phyloP scores from a whole-genome alignment of 2,797 vertebrate species.

The Babyrousa celebensis region DNA sequence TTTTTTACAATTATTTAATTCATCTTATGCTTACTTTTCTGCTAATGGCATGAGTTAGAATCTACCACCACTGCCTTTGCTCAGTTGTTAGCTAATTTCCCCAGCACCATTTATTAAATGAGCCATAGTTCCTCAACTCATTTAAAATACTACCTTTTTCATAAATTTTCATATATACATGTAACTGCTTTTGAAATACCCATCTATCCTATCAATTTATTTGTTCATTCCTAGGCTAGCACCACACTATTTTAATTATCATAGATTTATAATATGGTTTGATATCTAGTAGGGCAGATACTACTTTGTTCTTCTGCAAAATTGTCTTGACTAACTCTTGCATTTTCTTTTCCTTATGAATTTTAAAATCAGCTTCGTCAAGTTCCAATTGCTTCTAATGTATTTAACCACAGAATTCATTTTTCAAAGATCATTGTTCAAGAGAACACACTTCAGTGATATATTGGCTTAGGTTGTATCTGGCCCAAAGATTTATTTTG shows the following conservation, averaged over 20 bases:
- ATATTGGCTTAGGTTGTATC: conserved; percentile 15
- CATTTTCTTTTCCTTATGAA: conserved; percentile 60
- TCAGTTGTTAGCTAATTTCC: conserved; percentile 47
- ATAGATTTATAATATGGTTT: neutral
- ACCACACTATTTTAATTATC: conserved; percentile 33
- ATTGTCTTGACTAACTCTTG: conserved; percentile 40
- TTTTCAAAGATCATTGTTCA: conserved; percentile 76
- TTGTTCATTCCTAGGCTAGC: neutral
- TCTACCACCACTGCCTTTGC: conserved; percentile 38
- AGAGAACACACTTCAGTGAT: conserved; percentile 61
- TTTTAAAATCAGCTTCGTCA: conserved; percentile 76
- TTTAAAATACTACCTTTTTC: conserved; percentile 48
- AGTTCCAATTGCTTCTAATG: conserved; percentile 73
- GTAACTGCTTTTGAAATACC: neutral
- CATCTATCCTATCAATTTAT: neutral
- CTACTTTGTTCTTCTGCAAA: conserved; percentile 48
- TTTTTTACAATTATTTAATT: conserved; percentile 35
- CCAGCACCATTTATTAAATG: neutral
- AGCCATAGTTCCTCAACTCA: neutral
- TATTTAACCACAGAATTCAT: conserved; percentile 71
- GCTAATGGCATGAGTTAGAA: conserved; percentile 22
- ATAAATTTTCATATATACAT: conserved; percentile 6
- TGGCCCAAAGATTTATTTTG: conserved; percentile 74
- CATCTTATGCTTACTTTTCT: neutral
- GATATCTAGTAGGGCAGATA: neutral